Conservation (phyloP, 2,113 vertebrate genomes). For the Opisthocomus hoazin region DNA sequence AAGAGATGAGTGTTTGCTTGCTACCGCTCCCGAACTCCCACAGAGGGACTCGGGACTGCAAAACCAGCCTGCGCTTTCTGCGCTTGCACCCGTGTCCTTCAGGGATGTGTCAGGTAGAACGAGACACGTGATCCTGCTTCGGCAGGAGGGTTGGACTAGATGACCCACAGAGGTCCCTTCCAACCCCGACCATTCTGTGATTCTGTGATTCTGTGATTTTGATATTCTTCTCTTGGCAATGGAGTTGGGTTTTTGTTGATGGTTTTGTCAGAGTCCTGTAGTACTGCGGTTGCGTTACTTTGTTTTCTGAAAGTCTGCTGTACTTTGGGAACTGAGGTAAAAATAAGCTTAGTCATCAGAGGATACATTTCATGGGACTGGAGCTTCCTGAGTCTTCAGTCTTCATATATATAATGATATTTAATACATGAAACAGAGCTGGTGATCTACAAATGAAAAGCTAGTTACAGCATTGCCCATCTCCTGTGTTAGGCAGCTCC, state of each 20-base stretch:
- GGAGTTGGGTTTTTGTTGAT: background rate
- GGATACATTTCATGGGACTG: background rate
- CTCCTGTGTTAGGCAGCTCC: background rate
- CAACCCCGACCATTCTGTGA: no score
- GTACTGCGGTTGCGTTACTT: background rate
- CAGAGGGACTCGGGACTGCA: background rate
- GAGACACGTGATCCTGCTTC: no score
- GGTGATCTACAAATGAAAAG: background rate
- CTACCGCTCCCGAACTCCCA: background rate
- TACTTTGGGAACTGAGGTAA: background rate
- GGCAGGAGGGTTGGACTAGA: no score
- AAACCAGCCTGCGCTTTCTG: rapidly evolving
- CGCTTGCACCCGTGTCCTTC: background rate
- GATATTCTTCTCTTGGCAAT: background rate
- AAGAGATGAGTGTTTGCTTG: background rate
- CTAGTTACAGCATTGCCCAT: background rate
- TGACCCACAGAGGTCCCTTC: no score
- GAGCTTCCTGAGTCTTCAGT: background rate
- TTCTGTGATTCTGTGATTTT: no score
- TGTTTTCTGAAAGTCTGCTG: background rate
- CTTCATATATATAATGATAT: background rate
- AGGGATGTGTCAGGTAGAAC: background rate
- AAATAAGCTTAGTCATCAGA: background rate
- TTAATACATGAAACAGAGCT: background rate
- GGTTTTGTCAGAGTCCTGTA: background rate